A percentile compares a stretch with the other conserved stretches of the same genome.
These are phyloP conservation scores for Diabrotica virgifera DNA, from an alignment of 1,140 invertebrate species.

Conservation along the genomic window DNA sequence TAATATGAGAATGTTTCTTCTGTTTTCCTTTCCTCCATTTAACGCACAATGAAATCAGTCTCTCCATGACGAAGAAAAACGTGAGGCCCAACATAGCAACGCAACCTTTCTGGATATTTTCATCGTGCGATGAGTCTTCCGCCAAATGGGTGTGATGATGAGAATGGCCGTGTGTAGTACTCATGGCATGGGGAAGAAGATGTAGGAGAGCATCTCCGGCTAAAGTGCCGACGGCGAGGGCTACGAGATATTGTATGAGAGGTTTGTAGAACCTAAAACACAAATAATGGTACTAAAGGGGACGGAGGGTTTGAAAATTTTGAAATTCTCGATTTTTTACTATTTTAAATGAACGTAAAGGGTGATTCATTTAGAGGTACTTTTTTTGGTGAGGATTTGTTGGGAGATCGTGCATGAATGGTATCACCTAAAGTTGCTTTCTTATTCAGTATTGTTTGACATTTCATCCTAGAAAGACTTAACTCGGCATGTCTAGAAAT, in stretches of 20 bases:
- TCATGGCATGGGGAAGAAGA: constrained; percentile 83
- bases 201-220: constrained; percentile 90
- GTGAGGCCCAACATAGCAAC: constrained; percentile 78
- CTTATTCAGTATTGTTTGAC: too few relatives aligned
- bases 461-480: too few relatives aligned
- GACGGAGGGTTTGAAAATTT: too few relatives aligned
- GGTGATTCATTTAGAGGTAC: too few relatives aligned
- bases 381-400: too few relatives aligned
- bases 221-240: constrained; percentile 83
- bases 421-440: too few relatives aligned
- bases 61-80: constrained; percentile 85
- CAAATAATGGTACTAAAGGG: not conserved
- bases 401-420: too few relatives aligned
- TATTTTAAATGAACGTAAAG: too few relatives aligned
- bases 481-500: too few relatives aligned
- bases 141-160: constrained; percentile 34
- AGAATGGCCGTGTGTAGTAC: constrained; percentile 40
- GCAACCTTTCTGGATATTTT: constrained; percentile 80
- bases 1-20: constrained; percentile 48
- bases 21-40: constrained; percentile 71
- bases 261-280: constrained; percentile 74
- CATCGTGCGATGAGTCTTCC: constrained; percentile 52
- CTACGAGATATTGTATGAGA: constrained; percentile 86
- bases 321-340: too few relatives aligned
- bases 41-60: constrained; percentile 72